phyloP scores from a whole-genome alignment of 2,797 vertebrate species.

The Centropyge bicolor region DNA sequence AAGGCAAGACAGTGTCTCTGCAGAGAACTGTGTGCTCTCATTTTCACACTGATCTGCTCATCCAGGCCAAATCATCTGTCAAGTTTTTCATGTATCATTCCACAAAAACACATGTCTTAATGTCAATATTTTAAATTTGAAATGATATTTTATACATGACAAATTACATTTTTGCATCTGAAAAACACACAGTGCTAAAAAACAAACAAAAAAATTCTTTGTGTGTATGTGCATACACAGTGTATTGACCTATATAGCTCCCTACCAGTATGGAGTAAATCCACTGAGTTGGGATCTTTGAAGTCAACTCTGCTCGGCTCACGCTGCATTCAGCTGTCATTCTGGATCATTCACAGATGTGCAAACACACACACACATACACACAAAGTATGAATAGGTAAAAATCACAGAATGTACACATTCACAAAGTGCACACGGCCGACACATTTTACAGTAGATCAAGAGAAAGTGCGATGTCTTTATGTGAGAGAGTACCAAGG shows the following conservation, averaged over 20 bases:
- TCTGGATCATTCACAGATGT: slow-evolving; percentile 35
- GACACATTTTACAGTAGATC: slow-evolving; percentile 2
- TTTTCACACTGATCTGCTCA: neutral
- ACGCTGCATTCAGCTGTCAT: slow-evolving; percentile 49
- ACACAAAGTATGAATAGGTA: neutral
- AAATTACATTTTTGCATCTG: neutral
- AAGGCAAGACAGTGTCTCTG: neutral
- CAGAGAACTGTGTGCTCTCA: neutral
- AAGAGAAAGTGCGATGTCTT: neutral
- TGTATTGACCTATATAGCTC: slow-evolving; percentile 43
- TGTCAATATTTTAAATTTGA: neutral
- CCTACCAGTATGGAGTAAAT: slow-evolving; percentile 32
- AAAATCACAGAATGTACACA: slow-evolving; percentile 13
- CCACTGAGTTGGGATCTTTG: slow-evolving; percentile 44
- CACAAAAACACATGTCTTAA: neutral
- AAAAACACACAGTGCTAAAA: neutral
- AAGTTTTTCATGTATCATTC: neutral
- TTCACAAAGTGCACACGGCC: slow-evolving; percentile 17
- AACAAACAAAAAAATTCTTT: neutral
- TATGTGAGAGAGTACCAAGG: slow-evolving; percentile 10
- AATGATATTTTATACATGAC: neutral
- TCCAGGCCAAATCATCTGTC: neutral
- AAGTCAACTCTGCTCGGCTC: slow-evolving; percentile 31
- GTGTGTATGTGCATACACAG: slow-evolving; percentile 1
- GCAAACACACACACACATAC: neutral